Percentiles rank a stretch among this genome's conserved stretches.
These are phyloP conservation scores for Syritta pipiens DNA, from an alignment of 2,888 invertebrate genomes.

Conservation along the genomic window DNA sequence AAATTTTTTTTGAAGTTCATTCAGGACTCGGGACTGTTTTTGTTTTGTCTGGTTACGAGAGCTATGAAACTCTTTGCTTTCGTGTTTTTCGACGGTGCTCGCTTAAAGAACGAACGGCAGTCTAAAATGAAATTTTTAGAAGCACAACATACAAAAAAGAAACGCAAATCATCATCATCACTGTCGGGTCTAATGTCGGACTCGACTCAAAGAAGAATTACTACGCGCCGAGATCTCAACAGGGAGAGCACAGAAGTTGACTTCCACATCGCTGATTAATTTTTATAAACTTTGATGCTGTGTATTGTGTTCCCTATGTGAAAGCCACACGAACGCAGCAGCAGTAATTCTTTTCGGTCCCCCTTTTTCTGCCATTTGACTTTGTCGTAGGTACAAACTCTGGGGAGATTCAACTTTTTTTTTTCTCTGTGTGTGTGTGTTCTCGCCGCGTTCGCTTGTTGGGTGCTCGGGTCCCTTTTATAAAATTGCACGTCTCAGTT, in stretches of 20 bases:
- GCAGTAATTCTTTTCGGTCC: slow-evolving; percentile 12
- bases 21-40: background rate
- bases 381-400: slow-evolving; percentile 11
- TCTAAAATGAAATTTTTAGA: slow-evolving; percentile 6
- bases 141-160: background rate
- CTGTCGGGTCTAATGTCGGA: slow-evolving; percentile 16
- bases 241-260: slow-evolving; percentile 4
- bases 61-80: background rate
- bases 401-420: background rate
- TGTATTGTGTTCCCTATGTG: slow-evolving; percentile 29
- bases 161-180: slow-evolving; percentile 26
- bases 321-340: slow-evolving; percentile 23
- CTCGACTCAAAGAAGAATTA: slow-evolving; percentile 28
- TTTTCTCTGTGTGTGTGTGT: too few species aligned
- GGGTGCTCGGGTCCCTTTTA: background rate
- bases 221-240: background rate
- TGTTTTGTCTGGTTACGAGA: slow-evolving; percentile 32
- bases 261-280: slow-evolving; percentile 49
- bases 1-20: slow-evolving; percentile 27
- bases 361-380: slow-evolving; percentile 21
- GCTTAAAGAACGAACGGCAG: background rate
- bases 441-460: background rate
- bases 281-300: slow-evolving; percentile 49
- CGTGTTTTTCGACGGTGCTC: background rate
- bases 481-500: slow-evolving; percentile 45